phyloP scores from a whole-genome alignment of 2,797 vertebrate genomes.

The Knipowitschia caucasica region DNA sequence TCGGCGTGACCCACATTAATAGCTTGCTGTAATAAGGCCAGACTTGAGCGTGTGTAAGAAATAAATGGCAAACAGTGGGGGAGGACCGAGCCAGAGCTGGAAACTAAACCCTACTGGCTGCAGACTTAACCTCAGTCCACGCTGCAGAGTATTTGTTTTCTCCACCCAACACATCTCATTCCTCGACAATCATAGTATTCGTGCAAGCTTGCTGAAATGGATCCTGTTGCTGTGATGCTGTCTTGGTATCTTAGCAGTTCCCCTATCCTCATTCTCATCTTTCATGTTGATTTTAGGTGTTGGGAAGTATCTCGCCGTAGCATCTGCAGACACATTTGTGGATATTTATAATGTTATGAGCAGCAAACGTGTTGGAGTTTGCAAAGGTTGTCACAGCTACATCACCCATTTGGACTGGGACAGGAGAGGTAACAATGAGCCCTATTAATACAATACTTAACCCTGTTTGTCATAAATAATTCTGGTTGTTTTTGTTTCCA shows the following conservation, averaged over 20 bases:
- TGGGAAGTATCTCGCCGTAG: constrained; percentile 95
- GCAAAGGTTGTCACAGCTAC: constrained; percentile 92
- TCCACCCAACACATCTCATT: constrained; percentile 33
- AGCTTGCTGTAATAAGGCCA: constrained; percentile 62
- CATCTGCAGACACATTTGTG: constrained; percentile 93
- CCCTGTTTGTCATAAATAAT: background rate
- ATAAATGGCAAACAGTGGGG: constrained; percentile 49
- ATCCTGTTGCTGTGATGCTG: too few relatives aligned
- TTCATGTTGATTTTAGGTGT: constrained; percentile 72
- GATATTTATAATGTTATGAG: constrained; percentile 98
- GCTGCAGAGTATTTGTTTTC: constrained; percentile 43
- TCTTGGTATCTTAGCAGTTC: background rate
- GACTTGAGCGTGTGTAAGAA: constrained; percentile 43
- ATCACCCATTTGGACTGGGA: constrained; percentile 99
- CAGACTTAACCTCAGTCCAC: constrained; percentile 56
- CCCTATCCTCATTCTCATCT: background rate
- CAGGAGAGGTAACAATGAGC: constrained; percentile 78
- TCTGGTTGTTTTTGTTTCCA: constrained; percentile 63
- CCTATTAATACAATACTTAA: constrained; percentile 2
- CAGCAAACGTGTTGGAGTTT: constrained; percentile 95
- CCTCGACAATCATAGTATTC: constrained; percentile 5
- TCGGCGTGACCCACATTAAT: constrained; percentile 67
- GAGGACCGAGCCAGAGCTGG: constrained; percentile 48
- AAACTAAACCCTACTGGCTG: constrained; percentile 54
- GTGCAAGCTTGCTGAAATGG: background rate